A percentile compares a stretch with the other conserved stretches of the same genome.
Conservation (phyloP, 2,888 invertebrate species). For the Leptopilina drosophilae region DNA sequence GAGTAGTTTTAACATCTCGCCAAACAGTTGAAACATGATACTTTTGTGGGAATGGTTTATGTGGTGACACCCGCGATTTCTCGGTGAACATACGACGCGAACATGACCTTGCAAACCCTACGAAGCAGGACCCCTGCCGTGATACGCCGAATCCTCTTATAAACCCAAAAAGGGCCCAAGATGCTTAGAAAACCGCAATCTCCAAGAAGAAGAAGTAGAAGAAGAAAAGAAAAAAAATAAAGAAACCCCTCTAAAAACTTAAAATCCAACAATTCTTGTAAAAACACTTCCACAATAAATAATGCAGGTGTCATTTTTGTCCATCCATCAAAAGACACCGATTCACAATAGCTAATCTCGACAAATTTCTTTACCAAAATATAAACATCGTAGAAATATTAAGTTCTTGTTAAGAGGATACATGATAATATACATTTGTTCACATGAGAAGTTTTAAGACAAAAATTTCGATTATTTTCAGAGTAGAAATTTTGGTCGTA, state of each 20-base stretch:
- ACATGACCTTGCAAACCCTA: constrained; percentile 59
- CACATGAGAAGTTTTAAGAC: too few relatives aligned
- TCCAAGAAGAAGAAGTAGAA: background rate
- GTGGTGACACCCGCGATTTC: constrained; percentile 73
- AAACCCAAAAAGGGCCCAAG: constrained; percentile 62
- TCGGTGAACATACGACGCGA: constrained; percentile 66
- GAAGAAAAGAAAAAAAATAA: background rate
- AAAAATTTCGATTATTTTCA: too few relatives aligned
- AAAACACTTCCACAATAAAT: constrained; percentile 9
- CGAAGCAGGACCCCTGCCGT: constrained; percentile 66
- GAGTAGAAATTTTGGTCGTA: too few relatives aligned
- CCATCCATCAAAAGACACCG: background rate
- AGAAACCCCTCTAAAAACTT: background rate
- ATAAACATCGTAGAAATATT: background rate
- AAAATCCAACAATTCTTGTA: constrained; percentile 19
- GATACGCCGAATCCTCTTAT: constrained; percentile 71
- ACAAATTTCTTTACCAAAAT: background rate
- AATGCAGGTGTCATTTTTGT: constrained; percentile 23
- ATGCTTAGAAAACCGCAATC: constrained; percentile 59
- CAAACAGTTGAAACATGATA: constrained; percentile 51
- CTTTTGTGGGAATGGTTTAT: constrained; percentile 72
- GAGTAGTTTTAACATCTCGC: constrained; percentile 47
- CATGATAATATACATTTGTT: too few relatives aligned
- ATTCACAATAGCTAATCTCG: background rate
- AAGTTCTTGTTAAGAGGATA: too few relatives aligned